phyloP scores from a whole-genome alignment of 2,113 vertebrate species.

The Petrocephalus microphthalmus region DNA sequence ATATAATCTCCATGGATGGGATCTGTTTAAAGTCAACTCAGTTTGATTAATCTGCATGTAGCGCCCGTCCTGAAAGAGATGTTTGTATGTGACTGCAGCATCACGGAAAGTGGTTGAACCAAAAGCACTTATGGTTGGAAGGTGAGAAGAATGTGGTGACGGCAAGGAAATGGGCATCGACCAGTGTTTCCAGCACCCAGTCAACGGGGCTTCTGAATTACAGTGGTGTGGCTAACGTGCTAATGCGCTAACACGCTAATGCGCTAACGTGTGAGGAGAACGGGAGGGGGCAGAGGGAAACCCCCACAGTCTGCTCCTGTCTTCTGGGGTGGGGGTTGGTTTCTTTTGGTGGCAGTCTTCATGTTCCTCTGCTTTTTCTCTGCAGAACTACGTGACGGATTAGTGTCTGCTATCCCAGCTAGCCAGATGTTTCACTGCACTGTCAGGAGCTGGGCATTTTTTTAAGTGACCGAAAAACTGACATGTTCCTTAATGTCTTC shows the following conservation, averaged over 20 bases:
- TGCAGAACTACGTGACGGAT: conserved; percentile 26
- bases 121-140: not conserved
- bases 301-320: not conserved
- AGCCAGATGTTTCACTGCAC: conserved; percentile 52
- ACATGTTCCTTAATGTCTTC: not conserved
- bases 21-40: not conserved
- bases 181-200: not conserved
- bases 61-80: not conserved
- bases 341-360: not conserved
- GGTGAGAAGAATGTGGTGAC: not conserved
- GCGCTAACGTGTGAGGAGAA: not conserved
- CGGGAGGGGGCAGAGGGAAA: not conserved
- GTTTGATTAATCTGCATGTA: not conserved
- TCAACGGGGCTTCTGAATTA: not conserved
- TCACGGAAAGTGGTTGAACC: not conserved
- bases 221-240: not conserved
- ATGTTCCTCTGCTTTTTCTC: conserved; percentile 23
- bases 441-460: conserved; percentile 42
- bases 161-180: not conserved
- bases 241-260: not conserved
- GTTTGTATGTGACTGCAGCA: not conserved
- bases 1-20: not conserved
- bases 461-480: conserved; percentile 48
- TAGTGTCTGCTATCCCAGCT: conserved; percentile 34
- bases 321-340: not conserved